Evolutionary conservation across 2,113 vertebrate species (phyloP), one percentile per base, ranked within the genome.

Genomic region (Platysteira castanea): DNA sequence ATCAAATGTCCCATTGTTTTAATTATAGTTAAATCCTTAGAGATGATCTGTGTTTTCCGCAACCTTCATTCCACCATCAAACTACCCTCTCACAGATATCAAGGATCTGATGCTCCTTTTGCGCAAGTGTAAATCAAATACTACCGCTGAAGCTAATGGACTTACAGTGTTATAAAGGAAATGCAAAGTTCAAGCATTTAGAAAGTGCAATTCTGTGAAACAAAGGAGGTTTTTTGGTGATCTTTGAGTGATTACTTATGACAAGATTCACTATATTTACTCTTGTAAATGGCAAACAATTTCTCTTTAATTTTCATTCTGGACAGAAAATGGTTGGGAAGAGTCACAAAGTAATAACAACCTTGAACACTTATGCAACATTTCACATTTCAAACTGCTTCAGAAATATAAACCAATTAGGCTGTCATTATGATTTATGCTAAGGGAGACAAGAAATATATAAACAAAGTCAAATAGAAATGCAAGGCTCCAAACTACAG

Each of bases 371-470:
- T 96, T 90, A 90, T 0, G 20, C 88, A 96, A 92, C 56, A 77
- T 69, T 93, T 93, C 92, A 90, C 88, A 94, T 94, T 95, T 95
- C 88, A 75, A 90, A 96, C 52, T 64, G 83, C 75, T 93, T 90
- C 83, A 88, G 69, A 92, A 96, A 89, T 82, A 84, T 61, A 96
- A 97, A 90, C 90, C 94, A 94, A 97, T 97, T 96, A 97, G 95
- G 80, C 65, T 96, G 92, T 95, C 92, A 3, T 78, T 84, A 92
- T 92, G 90, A 94, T 92, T 92, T 92, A 95, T 94, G 67, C 56
- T 87, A 87, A 71, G 92, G 65, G 65, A 96, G 95, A 95, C 86
- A 92, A 89, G 85, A 94, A 90, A 87, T 92, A 84, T 35, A 92
- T 89, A 96, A 95, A 96, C 90, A 96, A 92, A 95, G 76, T 96